Conservation (phyloP, 1,140 invertebrate species). For the Zaprionus capensis region DNA sequence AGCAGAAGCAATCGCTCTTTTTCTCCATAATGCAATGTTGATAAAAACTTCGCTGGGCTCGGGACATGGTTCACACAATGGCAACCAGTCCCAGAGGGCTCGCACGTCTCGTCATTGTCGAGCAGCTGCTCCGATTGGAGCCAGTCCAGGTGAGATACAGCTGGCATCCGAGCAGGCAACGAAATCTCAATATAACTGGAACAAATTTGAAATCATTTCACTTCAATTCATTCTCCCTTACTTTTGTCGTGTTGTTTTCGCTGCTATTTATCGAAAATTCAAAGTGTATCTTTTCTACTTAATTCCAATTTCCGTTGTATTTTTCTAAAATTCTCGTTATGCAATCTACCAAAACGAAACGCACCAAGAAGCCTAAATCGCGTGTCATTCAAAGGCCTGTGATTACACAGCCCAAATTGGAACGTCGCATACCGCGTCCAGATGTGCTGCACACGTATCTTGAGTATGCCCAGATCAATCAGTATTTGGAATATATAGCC, state of each 20-base stretch:
- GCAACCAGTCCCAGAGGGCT: slow-evolving; percentile 60
- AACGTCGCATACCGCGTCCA: slow-evolving; percentile 58
- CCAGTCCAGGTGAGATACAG: slow-evolving; percentile 55
- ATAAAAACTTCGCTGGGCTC: slow-evolving; percentile 61
- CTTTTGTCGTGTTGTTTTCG: slow-evolving; percentile 3
- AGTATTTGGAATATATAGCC: slow-evolving; percentile 83
- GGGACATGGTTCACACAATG: slow-evolving; percentile 60
- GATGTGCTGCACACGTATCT: slow-evolving; percentile 76
- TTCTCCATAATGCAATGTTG: slow-evolving; percentile 42
- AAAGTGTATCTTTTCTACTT: not conserved
- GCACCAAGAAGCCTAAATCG: slow-evolving; percentile 40
- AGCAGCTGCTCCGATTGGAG: slow-evolving; percentile 68
- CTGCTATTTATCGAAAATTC: not conserved
- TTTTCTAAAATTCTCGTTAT: slow-evolving; percentile 27
- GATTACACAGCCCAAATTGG: not conserved
- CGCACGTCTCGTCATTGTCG: slow-evolving; percentile 67
- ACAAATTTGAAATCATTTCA: not conserved
- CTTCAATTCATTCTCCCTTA: no score
- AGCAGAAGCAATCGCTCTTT: slow-evolving; percentile 8
- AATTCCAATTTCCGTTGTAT: not conserved
- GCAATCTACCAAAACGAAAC: slow-evolving; percentile 55
- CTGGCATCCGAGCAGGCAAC: slow-evolving; percentile 13
- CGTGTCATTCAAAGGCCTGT: slow-evolving; percentile 4
- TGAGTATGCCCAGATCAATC: slow-evolving; percentile 75
- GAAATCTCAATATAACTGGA: not conserved